Conservation (phyloP, 2,113 vertebrate genomes). For the Genyomyrus donnyi region DNA sequence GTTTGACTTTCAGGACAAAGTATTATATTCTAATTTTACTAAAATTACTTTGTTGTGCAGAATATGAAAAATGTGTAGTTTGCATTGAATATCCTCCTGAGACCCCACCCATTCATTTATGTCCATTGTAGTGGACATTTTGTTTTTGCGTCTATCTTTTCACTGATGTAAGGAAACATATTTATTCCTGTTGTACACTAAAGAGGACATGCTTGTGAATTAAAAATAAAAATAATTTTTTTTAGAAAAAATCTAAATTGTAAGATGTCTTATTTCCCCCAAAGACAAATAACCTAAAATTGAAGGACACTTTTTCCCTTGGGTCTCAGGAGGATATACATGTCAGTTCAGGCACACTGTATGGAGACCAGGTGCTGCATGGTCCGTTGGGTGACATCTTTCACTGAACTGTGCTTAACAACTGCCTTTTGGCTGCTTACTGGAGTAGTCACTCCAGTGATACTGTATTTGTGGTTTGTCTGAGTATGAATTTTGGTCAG, state of each 20-base stretch:
- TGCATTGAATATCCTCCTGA: neutral
- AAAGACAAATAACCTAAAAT: too few species aligned
- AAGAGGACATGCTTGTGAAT: too few species aligned
- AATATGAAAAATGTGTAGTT: neutral
- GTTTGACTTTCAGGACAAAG: neutral
- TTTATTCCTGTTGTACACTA: too few species aligned
- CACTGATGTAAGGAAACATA: too few species aligned
- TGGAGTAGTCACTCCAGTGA: neutral
- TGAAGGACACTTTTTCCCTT: too few species aligned
- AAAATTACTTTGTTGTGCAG: neutral
- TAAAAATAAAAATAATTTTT: too few species aligned
- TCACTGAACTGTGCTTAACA: neutral
- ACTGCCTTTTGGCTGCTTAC: neutral
- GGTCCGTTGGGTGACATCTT: neutral
- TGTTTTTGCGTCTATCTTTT: too few species aligned
- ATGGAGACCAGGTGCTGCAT: neutral
- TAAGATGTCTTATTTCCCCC: too few species aligned
- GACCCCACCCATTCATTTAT: too few species aligned
- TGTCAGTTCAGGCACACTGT: neutral
- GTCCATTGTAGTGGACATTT: too few species aligned
- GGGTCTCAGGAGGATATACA: too few species aligned
- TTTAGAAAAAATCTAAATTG: too few species aligned
- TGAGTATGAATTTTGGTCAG: neutral
- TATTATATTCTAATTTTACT: neutral
- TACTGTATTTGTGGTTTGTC: neutral